Conservation (phyloP, 2,888 invertebrate species). For the Ischnura elegans region DNA sequence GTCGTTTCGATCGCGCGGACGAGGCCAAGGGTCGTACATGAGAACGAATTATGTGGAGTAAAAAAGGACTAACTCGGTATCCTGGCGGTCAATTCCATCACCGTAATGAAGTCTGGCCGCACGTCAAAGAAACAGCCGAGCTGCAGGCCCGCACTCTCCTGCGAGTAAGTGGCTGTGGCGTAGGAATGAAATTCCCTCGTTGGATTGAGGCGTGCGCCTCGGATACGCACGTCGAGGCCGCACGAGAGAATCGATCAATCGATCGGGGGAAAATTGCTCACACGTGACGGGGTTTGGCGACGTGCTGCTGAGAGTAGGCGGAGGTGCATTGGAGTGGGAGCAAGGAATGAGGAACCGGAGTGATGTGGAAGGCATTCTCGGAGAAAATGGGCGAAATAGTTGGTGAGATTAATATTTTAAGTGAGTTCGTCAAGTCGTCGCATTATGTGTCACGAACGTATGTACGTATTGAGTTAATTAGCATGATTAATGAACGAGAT, state of each 20-base stretch:
- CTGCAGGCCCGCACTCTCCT: not conserved
- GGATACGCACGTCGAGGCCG: not conserved
- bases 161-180: not conserved
- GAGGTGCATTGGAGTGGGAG: not conserved
- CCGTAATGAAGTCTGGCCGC: conserved; percentile 37
- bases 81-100: not conserved
- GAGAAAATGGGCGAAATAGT: too few relatives aligned
- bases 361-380: not conserved
- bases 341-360: not conserved
- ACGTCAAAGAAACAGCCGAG: conserved; percentile 17
- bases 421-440: too few relatives aligned
- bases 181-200: conserved; percentile 35
- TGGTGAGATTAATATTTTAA: too few relatives aligned
- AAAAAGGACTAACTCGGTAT: not conserved
- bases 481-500: too few relatives aligned
- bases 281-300: not conserved
- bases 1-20: too few relatives aligned
- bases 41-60: too few relatives aligned
- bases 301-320: not conserved
- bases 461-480: too few relatives aligned
- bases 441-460: too few relatives aligned
- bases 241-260: not conserved
- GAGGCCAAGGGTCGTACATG: too few relatives aligned
- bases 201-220: not conserved
- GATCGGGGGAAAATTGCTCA: conserved; percentile 28